Evolutionary conservation across 2,113 vertebrate genomes (phyloP).

Genomic region (Neolamprologus hecqui): DNA sequence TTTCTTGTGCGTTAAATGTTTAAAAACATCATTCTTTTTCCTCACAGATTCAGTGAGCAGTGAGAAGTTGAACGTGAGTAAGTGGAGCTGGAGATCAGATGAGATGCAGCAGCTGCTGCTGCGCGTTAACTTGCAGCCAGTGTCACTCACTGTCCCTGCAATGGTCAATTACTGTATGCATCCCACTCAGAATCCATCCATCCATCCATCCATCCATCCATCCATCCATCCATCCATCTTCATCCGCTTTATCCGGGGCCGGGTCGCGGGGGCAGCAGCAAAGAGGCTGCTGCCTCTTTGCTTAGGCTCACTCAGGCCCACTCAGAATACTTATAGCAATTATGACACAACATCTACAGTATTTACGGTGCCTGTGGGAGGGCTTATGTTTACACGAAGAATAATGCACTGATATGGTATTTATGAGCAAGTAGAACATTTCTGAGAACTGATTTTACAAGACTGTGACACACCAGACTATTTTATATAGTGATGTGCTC

Average conservation of each 20-base stretch:
- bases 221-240: too few species aligned
- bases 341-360: neutral
- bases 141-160: neutral
- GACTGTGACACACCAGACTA: neutral
- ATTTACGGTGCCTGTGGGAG: neutral
- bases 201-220: too few species aligned
- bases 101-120: neutral
- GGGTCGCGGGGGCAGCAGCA: too few species aligned
- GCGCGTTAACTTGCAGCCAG: neutral
- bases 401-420: neutral
- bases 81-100: neutral
- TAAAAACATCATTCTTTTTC: neutral
- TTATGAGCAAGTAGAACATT: neutral
- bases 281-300: too few species aligned
- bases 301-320: too few species aligned
- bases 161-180: neutral
- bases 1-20: neutral
- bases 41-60: neutral
- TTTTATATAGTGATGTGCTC: neutral
- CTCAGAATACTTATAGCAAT: neutral
- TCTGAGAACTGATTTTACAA: neutral
- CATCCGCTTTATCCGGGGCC: too few species aligned
- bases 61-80: neutral
- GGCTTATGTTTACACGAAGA: neutral
- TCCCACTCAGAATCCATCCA: neutral